phyloP scores from a whole-genome alignment of 2,888 invertebrate genomes.

The Phyllotreta striolata region DNA sequence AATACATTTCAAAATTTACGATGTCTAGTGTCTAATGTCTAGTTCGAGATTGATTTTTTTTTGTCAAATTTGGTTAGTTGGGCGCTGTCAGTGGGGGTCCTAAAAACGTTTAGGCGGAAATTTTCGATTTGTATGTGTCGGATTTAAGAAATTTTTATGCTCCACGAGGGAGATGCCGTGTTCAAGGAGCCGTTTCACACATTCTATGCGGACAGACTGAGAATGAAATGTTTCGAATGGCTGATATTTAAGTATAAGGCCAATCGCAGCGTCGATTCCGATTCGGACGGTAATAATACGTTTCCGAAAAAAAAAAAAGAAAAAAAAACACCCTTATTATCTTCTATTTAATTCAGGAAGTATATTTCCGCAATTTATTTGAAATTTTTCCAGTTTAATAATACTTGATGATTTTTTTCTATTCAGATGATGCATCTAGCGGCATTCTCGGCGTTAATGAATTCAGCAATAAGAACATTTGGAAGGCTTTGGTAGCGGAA shows the following conservation, averaged over 20 bases:
- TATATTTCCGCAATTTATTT: too few relatives aligned
- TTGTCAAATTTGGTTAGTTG: slow-evolving; percentile 12
- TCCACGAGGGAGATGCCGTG: not conserved
- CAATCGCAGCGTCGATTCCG: slow-evolving; percentile 4
- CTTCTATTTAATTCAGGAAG: too few relatives aligned
- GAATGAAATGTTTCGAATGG: slow-evolving; percentile 15
- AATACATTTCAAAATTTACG: too few relatives aligned
- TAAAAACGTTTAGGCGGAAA: too few relatives aligned
- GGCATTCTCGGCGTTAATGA: slow-evolving; percentile 80
- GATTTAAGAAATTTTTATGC: not conserved
- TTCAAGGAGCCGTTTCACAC: not conserved
- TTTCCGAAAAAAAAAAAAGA: too few relatives aligned
- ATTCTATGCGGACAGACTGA: not conserved
- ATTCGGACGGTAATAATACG: slow-evolving; percentile 5
- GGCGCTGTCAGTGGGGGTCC: not conserved
- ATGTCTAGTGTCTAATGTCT: too few relatives aligned
- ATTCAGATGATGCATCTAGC: slow-evolving; percentile 73
- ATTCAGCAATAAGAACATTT: slow-evolving; percentile 76
- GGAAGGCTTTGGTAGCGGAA: slow-evolving; percentile 86
- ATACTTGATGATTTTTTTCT: too few relatives aligned
- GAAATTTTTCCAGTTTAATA: too few relatives aligned
- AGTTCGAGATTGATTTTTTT: not conserved
- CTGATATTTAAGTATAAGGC: slow-evolving; percentile 16
- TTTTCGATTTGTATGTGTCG: not conserved
- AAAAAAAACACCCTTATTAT: too few relatives aligned